Percentiles rank a stretch among this genome's conserved stretches.
These are phyloP conservation scores for Perca flavescens DNA, from an alignment of 2,113 vertebrate species.

Conservation along the genomic window DNA sequence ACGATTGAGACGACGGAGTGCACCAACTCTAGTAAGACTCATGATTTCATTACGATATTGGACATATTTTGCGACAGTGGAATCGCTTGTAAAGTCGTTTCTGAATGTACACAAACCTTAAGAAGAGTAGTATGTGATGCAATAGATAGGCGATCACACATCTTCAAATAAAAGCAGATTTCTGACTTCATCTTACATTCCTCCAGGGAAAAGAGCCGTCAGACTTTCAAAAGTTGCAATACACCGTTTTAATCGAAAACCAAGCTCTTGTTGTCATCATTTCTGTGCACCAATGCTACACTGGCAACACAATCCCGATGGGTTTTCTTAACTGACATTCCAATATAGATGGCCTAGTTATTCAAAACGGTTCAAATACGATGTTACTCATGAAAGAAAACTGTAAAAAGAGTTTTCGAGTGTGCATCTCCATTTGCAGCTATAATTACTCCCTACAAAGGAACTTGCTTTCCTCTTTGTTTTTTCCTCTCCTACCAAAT, in stretches of 20 bases:
- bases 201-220: neutral
- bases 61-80: too few relatives aligned
- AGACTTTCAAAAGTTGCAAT: neutral
- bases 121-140: too few relatives aligned
- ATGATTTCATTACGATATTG: too few relatives aligned
- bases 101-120: too few relatives aligned
- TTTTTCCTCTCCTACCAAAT: neutral
- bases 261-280: neutral
- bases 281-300: neutral
- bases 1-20: too few relatives aligned
- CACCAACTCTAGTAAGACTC: too few relatives aligned
- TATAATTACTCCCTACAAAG: neutral
- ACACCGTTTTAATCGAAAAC: neutral
- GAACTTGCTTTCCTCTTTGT: constrained; percentile 4
- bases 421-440: neutral
- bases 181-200: neutral
- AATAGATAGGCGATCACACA: too few relatives aligned
- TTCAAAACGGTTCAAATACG: neutral
- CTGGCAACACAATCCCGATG: neutral
- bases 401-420: neutral
- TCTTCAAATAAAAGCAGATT: too few relatives aligned
- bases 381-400: neutral
- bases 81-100: too few relatives aligned
- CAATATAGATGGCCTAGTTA: neutral
- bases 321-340: neutral